Conservation (phyloP, 2,888 invertebrate species). For the Hedya salicella region DNA sequence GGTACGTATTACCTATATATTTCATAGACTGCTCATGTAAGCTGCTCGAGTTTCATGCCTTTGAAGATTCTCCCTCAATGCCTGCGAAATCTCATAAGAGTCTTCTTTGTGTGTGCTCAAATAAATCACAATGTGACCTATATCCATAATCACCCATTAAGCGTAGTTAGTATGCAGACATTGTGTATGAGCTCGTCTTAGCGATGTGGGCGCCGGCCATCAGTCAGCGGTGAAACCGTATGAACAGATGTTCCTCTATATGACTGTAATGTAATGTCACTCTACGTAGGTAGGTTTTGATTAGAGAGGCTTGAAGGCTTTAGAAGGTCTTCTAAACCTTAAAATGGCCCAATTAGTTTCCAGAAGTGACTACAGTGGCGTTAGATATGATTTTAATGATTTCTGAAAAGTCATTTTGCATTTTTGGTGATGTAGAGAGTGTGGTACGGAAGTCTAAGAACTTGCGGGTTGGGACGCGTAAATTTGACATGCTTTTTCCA, state of each 20-base stretch:
- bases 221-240: constrained; percentile 53
- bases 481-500: too few species aligned
- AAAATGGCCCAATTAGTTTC: too few species aligned
- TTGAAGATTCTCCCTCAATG: constrained; percentile 10
- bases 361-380: too few species aligned
- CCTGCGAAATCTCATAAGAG: constrained; percentile 15
- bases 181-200: constrained; percentile 39
- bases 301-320: constrained; percentile 20
- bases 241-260: constrained; percentile 47
- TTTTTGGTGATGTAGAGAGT: too few species aligned
- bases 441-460: too few species aligned
- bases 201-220: constrained; percentile 67
- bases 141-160: constrained; percentile 60
- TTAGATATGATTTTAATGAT: too few species aligned
- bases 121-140: constrained; percentile 52
- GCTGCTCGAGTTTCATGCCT: neutral
- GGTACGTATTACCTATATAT: too few species aligned
- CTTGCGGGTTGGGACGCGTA: too few species aligned
- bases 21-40: too few species aligned
- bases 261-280: too few species aligned
- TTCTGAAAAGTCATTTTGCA: too few species aligned
- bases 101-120: constrained; percentile 25
- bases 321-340: constrained; percentile 2
- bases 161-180: constrained; percentile 53
- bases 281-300: constrained; percentile 34